phyloP scores from a whole-genome alignment of 92 coral and sea anemone species.

The Montipora capitata region DNA sequence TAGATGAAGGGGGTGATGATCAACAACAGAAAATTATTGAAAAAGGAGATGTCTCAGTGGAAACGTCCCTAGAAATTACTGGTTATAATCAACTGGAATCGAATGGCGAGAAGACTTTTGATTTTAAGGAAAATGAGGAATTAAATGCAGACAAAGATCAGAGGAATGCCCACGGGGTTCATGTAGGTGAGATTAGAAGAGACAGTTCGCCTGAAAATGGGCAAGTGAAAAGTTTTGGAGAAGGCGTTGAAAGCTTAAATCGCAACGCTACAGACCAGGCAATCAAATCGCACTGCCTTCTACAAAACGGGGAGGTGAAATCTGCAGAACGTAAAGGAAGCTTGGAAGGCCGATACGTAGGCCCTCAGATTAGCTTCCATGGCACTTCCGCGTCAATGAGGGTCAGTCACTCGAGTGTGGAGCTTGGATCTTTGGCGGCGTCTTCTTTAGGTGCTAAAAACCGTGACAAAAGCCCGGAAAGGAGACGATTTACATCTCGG shows the following conservation, averaged over 20 bases:
- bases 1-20: not conserved
- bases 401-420: constrained; percentile 37
- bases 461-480: constrained; percentile 39
- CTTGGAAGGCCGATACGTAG: not conserved
- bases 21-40: not conserved
- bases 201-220: not conserved
- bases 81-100: not conserved
- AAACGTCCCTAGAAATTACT: too few relatives aligned
- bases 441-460: not conserved
- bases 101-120: not conserved
- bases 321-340: not conserved
- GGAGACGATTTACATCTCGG: constrained; percentile 56
- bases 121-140: not conserved
- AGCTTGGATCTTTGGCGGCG: constrained; percentile 24
- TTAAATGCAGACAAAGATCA: not conserved
- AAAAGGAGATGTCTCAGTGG: not conserved
- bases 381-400: constrained; percentile 22
- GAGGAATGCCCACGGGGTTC: not conserved
- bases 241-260: too few relatives aligned
- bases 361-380: constrained; percentile 12
- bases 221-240: not conserved
- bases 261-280: not conserved
- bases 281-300: constrained; percentile 10
- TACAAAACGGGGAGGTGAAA: constrained; percentile 15
- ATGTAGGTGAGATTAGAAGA: not conserved